These are phyloP conservation scores for Parazoanthus atlanticus DNA, from an alignment of 92 coral and sea anemone species.

Conservation along the genomic window DNA sequence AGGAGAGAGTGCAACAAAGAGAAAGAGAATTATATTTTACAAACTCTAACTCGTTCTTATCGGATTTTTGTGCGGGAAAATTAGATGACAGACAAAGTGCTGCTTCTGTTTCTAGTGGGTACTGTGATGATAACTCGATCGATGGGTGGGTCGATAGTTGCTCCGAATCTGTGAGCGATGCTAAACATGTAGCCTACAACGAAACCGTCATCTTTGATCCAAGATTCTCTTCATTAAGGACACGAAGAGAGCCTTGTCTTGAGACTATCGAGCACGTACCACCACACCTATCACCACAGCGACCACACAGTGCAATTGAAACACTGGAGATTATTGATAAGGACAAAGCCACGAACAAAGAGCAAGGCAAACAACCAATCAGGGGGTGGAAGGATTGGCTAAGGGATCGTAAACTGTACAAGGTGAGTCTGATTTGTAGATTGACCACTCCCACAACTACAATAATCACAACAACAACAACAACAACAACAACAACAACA, in stretches of 20 bases:
- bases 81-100: conserved; percentile 25
- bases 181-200: not conserved
- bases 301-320: not conserved
- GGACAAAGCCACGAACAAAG: not conserved
- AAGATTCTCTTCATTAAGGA: not conserved
- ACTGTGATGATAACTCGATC: conserved; percentile 5
- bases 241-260: conserved; percentile 19
- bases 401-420: conserved; percentile 70
- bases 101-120: conserved; percentile 26
- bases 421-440: conserved; percentile 50
- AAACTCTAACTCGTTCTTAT: not conserved
- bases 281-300: not conserved
- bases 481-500: not conserved
- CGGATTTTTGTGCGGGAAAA: not conserved
- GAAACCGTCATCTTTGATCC: conserved; percentile 38
- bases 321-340: conserved; percentile 38
- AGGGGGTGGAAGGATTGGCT: conserved; percentile 67
- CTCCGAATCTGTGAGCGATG: conserved; percentile 22
- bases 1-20: not conserved
- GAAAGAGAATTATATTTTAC: not conserved
- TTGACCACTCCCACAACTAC: too few species aligned
- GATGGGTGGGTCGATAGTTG: conserved; percentile 20
- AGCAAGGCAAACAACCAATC: not conserved
- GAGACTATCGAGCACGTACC: not conserved
- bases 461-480: too few species aligned